phyloP scores from a whole-genome alignment of 2,797 vertebrate genomes.

The Gobionotothen gibberifrons region DNA sequence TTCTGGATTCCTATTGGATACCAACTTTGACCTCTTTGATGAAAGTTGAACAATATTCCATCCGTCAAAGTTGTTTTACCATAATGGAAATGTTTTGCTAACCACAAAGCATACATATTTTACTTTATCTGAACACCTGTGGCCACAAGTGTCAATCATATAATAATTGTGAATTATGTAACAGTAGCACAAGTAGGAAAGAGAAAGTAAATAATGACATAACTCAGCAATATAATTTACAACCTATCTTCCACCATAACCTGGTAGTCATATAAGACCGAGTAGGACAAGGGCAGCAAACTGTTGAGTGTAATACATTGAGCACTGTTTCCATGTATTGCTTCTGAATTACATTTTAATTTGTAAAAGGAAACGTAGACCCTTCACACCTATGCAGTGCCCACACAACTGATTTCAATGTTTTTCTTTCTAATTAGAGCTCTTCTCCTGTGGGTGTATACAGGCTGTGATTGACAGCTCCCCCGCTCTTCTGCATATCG shows the following conservation, averaged over 20 bases:
- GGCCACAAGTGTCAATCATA: not conserved
- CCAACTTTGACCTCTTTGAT: no score
- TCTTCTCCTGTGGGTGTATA: slow-evolving; percentile 6
- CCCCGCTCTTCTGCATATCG: not conserved
- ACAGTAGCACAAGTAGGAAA: slow-evolving; percentile 2
- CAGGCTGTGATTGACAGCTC: slow-evolving; percentile 6
- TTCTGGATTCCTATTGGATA: no score
- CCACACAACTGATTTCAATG: not conserved
- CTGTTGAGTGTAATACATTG: not conserved
- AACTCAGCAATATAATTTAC: not conserved
- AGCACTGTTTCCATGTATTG: not conserved
- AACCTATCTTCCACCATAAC: not conserved
- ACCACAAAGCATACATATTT: not conserved
- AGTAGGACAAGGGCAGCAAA: not conserved
- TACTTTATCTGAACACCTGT: not conserved
- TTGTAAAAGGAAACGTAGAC: not conserved
- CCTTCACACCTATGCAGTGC: not conserved
- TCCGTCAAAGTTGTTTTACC: slow-evolving; percentile 5
- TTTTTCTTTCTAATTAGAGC: slow-evolving; percentile 5
- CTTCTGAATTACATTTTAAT: slow-evolving; percentile 3
- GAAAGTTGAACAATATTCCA: not conserved
- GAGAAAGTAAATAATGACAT: not conserved
- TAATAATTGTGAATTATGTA: not conserved
- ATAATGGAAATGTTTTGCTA: not conserved
- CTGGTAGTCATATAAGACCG: not conserved